These are phyloP conservation scores for Limosa lapponica DNA, from an alignment of 2,797 vertebrate species.

Conservation along the genomic window DNA sequence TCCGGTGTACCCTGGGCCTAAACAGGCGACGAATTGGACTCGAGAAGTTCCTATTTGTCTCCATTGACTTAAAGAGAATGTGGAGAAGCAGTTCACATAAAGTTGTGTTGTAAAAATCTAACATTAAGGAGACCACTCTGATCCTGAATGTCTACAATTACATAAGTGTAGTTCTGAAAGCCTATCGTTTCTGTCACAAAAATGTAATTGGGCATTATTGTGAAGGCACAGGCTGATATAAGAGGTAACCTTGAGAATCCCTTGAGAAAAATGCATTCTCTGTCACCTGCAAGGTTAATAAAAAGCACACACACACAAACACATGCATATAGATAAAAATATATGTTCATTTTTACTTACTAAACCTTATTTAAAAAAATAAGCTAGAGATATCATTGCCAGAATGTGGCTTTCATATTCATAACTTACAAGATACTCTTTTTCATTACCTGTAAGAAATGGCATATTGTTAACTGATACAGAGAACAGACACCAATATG, in stretches of 20 bases:
- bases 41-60: neutral
- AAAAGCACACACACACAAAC: accelerated
- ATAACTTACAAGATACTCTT: neutral
- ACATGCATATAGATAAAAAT: no score
- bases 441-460: neutral
- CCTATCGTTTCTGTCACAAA: neutral
- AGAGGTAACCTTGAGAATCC: neutral
- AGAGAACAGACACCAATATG: neutral
- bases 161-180: neutral
- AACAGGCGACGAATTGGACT: neutral
- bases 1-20: neutral
- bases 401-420: neutral
- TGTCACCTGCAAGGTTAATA: neutral
- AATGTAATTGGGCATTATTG: neutral
- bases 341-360: neutral
- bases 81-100: neutral
- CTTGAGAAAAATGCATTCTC: neutral
- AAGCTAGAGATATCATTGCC: neutral
- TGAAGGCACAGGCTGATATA: neutral
- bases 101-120: neutral
- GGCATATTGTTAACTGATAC: neutral
- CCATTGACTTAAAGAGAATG: neutral
- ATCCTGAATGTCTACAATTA: neutral
- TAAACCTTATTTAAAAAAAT: neutral
- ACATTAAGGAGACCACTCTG: neutral